These are phyloP conservation scores for Cheilosia vernalis DNA, from an alignment of 2,888 invertebrate species.

Conservation along the genomic window DNA sequence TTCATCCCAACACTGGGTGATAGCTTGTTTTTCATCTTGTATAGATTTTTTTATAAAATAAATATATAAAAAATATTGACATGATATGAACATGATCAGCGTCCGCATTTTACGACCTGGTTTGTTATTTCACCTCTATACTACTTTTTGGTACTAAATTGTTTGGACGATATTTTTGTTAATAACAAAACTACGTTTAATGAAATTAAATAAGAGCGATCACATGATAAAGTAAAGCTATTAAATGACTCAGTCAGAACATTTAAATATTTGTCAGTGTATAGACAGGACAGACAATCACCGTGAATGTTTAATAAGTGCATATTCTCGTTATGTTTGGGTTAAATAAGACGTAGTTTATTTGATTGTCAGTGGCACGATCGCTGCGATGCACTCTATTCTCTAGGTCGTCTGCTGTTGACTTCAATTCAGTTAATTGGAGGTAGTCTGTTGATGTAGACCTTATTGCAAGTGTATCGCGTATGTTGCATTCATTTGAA, in stretches of 20 bases:
- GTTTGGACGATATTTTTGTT: too few relatives aligned
- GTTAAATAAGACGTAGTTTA: not conserved
- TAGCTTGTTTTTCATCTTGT: too few relatives aligned
- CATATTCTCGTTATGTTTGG: not conserved
- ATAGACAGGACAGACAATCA: too few relatives aligned
- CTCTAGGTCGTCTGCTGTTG: not conserved
- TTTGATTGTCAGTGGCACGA: not conserved
- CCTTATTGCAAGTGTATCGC: not conserved
- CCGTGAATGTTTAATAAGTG: not conserved
- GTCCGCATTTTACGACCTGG: too few relatives aligned
- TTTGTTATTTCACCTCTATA: too few relatives aligned
- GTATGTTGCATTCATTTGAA: not conserved
- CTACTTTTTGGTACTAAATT: too few relatives aligned
- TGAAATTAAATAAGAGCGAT: not conserved
- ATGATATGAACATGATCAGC: too few relatives aligned
- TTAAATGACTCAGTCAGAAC: not conserved
- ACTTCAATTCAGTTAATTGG: constrained; percentile 4
- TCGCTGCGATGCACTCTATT: not conserved
- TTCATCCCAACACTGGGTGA: too few relatives aligned
- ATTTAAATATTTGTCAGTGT: not conserved
- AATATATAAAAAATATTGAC: too few relatives aligned
- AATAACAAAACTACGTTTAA: too few relatives aligned
- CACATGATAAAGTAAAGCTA: not conserved
- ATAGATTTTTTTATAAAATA: too few relatives aligned
- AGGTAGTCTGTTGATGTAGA: not conserved